Evolutionary conservation across 1,140 invertebrate genomes (phyloP), one percentile per base, ranked within the genome.

Genomic region (Lepidostoma basale): DNA sequence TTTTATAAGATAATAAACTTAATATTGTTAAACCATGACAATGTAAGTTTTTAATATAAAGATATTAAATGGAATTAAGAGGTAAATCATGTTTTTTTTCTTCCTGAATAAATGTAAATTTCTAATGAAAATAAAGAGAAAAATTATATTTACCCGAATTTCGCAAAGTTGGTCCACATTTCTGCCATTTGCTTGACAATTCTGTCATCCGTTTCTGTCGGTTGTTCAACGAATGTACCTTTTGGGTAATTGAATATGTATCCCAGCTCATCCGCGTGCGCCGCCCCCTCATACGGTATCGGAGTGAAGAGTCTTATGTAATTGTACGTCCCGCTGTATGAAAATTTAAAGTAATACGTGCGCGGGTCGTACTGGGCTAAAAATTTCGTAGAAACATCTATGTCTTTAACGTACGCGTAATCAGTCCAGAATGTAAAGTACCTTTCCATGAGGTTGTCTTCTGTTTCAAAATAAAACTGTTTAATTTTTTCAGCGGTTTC

Each of bases 161-260:
- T 71, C 3, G 64, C 58, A 64, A 71, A 71, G 26, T 85, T 85
- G 1, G 80, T 79, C 83, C 83, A 85, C 74, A 85, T 73, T 62
- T 75, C 76, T 1, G 81, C 76, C 69, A 85, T 78, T 52, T 77
- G 74, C 62, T 78, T 76, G 54, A 81, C 76, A 8, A 77, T 75
- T 25, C 74, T 75, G 16, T 76, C 73, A 52, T 78, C 79, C 67
- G 73, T 74, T 45, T 75, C 74, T 4, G 18, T 59, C 78, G 64
- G 2, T 36, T 56, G 8, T 18, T 4, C 23, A 14, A 26, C 49
- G 74, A 77, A 16, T 49, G 79, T 77, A 18, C 76, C 70, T 23
- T 77, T 73, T 0, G 75, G 74, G 39, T 77, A 76, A 68, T 81
- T 76, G 33, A 83, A 83, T 0, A 83, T 60, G 44, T 79, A 81